Evolutionary conservation across 2,797 vertebrate species (phyloP), one percentile per base, ranked within the genome.

Genomic region (Sphenopsis melanotis): DNA sequence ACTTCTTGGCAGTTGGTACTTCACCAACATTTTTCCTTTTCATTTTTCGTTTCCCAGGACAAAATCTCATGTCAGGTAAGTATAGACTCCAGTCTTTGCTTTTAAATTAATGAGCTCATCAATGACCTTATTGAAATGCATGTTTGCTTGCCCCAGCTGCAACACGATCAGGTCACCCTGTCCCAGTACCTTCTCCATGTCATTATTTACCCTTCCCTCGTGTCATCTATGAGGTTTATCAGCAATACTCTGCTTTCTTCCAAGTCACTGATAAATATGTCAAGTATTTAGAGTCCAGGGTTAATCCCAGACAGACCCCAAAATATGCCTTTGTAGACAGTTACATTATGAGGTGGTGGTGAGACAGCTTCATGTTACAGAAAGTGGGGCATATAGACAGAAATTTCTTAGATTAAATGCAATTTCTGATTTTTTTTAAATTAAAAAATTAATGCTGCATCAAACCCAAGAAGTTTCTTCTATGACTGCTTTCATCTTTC

Each of bases 161-260:
- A 3, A n/a, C 23, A 59, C 4, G 19, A 95, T 77, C 84, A 68
- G 94, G 94, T 96, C 94, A 86, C 76, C 77, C 83, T 94, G 94
- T 82, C 84, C 93, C 61, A 39, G 53, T 22, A n/a, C 30, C 26
- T 27, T 83, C 60, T 61, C 76, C 53, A 2, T 47, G 46, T 65
- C 77, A 59, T 69, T 96, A 69, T 96, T 96, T 96, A 96, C 93
- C 77, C 47, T 88, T 83, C 57, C 36, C 59, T 65, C 0, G 0
- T 95, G 87, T 90, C 83, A 91, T 50, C 61, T 50, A 13, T 32
- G 30, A 68, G 47, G 49, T 83, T 94, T 93, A 83, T 94, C 85
- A 88, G 55, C 8, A 24, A 71, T 44, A 24, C 18, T 71, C 50
- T 71, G 20, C 39, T 47, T 92, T 94, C 83, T 81, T 88, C 76